phyloP scores from a whole-genome alignment of 2,888 invertebrate genomes.

The Gisinianus flammeolus region DNA sequence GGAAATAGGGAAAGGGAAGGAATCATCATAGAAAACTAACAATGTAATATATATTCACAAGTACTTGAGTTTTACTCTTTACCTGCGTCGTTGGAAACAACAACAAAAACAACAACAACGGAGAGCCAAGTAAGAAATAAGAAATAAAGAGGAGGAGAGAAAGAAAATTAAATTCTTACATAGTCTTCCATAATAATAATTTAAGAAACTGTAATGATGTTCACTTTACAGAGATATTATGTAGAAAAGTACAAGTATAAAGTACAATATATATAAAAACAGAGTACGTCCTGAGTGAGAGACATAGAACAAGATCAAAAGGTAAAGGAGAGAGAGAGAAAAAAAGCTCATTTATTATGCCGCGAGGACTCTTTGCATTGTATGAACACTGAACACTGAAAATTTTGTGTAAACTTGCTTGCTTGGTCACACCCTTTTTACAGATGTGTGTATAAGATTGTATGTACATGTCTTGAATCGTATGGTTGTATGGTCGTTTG shows the following conservation, averaged over 20 bases:
- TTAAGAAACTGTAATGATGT: slow-evolving; percentile 6
- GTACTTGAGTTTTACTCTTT: too few relatives aligned
- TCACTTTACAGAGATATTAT: not conserved
- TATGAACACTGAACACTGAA: not conserved
- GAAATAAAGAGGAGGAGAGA: not conserved
- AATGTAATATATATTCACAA: slow-evolving; percentile 3
- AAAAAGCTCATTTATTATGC: not conserved
- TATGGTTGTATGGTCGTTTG: too few relatives aligned
- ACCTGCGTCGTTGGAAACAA: too few relatives aligned
- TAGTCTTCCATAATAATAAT: slow-evolving; percentile 6
- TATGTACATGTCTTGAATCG: too few relatives aligned
- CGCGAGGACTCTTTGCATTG: not conserved
- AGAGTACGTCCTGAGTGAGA: not conserved
- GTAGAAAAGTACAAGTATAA: not conserved
- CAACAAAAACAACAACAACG: too few relatives aligned
- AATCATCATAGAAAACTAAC: not conserved
- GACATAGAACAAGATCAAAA: not conserved
- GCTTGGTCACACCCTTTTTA: slow-evolving; percentile 27
- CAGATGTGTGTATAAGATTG: too few relatives aligned
- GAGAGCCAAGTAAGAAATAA: too few relatives aligned
- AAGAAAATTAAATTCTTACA: not conserved
- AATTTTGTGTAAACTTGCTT: slow-evolving; percentile 3
- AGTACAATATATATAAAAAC: not conserved
- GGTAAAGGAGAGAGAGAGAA: not conserved
- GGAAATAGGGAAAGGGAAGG: not conserved